Evolutionary conservation across 2,113 vertebrate genomes (phyloP), one percentile per base, ranked within the genome.

Genomic region (Lichenostomus cassidix): DNA sequence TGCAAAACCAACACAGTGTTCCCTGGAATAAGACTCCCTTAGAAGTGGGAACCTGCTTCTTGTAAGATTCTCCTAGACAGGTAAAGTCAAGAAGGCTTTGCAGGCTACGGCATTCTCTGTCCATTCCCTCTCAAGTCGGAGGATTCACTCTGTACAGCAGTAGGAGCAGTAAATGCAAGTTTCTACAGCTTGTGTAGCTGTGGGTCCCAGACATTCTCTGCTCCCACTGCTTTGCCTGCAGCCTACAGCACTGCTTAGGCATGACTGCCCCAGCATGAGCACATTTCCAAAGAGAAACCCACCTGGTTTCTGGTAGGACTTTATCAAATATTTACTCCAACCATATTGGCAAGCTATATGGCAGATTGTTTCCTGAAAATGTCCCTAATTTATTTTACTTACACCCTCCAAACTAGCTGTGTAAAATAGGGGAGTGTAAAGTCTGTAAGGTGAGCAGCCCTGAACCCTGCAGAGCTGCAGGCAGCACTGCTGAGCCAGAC

Each of bases 161-260:
- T 10, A 17, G 47, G n/a, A 71, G 46, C 52, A 67, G 47, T 21
- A 74, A 95, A 59, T 18, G 15, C 35, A 68, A 11, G 41, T 59
- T 84, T 21, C 53, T 39, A 35, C 25, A 47, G 37, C 10, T 59
- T 85, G 37, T 42, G 29, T 4, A 39, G 28, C 33, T 50, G 55
- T 28, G 25, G 12, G 52, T 31, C 28, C 4, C 12, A 46, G 53
- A 31, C 28, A 14, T 7, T 16, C 21, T 74, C 33, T 68, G 21
- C 28, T 84, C 42, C 60, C 55, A 39, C 22, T 2, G 3, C 42
- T 80, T 56, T 63, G 11, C 44, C 41, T 42, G 55, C 15, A 64
- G 29, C 63, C n/a, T 29, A 18, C 2, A 1, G 12, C 0, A 0
- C 56, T 70, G 49, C 56, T 50, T 27, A 17, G 42, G 50, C 22